phyloP scores from a whole-genome alignment of 2,797 vertebrate species.

The Florisuga fusca region DNA sequence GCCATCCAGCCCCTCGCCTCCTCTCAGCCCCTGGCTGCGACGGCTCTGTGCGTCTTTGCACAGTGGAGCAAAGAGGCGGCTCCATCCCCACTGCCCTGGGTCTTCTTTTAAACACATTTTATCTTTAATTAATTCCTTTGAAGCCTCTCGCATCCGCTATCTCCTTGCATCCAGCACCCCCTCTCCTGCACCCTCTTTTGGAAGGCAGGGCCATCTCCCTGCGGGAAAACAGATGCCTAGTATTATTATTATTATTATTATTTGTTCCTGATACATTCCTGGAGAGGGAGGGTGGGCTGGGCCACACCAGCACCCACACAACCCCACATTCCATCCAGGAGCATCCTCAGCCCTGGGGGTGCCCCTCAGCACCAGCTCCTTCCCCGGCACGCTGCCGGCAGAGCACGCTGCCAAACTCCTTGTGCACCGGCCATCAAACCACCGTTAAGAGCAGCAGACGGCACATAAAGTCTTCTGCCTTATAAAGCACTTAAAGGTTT shows the following conservation, averaged over 20 bases:
- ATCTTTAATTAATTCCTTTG: constrained; percentile 70
- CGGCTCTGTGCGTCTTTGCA: neutral
- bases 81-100: neutral
- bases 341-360: fast-evolving
- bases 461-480: constrained; percentile 29
- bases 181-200: neutral
- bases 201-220: neutral
- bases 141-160: constrained; percentile 16
- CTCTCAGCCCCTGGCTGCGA: fast-evolving
- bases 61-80: neutral
- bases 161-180: neutral
- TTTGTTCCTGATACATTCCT: fast-evolving
- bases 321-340: neutral
- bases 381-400: fast-evolving
- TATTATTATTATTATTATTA: neutral
- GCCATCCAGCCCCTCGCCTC: neutral
- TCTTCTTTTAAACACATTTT: constrained; percentile 40
- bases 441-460: constrained; percentile 29
- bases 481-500: constrained; percentile 69
- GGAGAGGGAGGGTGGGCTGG: neutral
- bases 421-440: neutral
- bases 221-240: fast-evolving
- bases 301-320: neutral
- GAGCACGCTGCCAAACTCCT: neutral
- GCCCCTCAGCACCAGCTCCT: neutral